Evolutionary conservation across 2,888 invertebrate genomes (phyloP), one percentile per base, ranked within the genome.

Genomic region (Scaptomyza flava): DNA sequence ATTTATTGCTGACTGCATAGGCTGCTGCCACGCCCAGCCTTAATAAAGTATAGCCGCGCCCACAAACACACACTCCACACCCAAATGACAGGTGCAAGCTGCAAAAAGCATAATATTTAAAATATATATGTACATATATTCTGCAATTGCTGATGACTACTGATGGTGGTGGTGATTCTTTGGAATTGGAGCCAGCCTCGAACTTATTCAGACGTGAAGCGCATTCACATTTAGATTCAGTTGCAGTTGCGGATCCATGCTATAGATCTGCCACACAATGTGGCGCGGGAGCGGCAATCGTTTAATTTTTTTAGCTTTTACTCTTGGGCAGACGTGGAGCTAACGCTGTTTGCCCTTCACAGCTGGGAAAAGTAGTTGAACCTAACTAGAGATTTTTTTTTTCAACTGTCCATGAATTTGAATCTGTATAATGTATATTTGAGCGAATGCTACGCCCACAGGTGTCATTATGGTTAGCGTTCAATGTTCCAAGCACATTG

Each of bases 121-220:
- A 62, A 50, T 34, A 53, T 38, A 38, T 38, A 38, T 34, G 11
- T 9, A 34, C 11, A 9, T 36, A n/a, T 51, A 61, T 68, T 72
- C 68, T 77, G 80, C 72, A 64, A 47, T 71, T 48, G 61, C 58
- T 33, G 69, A 53, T 70, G 67, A 68, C 68, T 72, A 65, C 69
- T 69, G 64, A 20, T 63, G 47, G 68, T 31, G 72, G 56, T 62
- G 71, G 63, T 45, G 68, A 71, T 23, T 57, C 58, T 53, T 33
- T 52, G 64, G 62, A 58, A 43, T 68, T 73, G 73, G 54, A 66
- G 71, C 69, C 77, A 87, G 87, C 81, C 79, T 81, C 81, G 79
- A 79, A 81, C 73, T 86, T 79, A 85, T 81, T 85, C 85, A 86
- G 65, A 81, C 89, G 85, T 85, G 87, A 88, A 77, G 81, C 81